These are phyloP conservation scores for Vespertilio murinus DNA, from an alignment of 2,797 vertebrate genomes.

Conservation along the genomic window DNA sequence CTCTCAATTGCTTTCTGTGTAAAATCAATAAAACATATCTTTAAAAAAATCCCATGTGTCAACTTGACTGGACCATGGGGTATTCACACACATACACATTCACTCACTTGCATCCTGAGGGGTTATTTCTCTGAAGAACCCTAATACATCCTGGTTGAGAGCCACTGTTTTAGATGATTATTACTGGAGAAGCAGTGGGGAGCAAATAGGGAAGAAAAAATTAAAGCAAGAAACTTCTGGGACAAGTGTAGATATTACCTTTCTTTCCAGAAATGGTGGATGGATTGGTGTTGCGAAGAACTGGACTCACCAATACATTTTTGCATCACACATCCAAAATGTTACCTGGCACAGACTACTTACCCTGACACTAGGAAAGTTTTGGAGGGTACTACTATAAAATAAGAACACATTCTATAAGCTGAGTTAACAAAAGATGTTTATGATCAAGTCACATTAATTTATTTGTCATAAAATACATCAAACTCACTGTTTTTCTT, in stretches of 20 bases:
- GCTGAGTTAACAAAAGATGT: not conserved
- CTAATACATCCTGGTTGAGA: not conserved
- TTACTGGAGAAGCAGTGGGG: not conserved
- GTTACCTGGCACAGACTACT: slow-evolving; percentile 3
- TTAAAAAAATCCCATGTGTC: not conserved
- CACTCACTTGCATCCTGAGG: not conserved
- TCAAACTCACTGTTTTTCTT: slow-evolving; percentile 60
- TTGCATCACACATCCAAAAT: slow-evolving; percentile 4
- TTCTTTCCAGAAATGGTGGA: slow-evolving; percentile 6
- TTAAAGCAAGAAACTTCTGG: slow-evolving; percentile 31
- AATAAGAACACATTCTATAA: slow-evolving; percentile 50
- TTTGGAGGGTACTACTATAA: slow-evolving; percentile 39
- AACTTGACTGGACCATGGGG: not conserved
- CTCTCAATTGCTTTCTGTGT: too few species aligned
- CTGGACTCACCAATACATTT: not conserved
- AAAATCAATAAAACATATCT: too few species aligned
- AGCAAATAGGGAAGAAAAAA: not conserved
- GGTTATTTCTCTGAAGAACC: not conserved
- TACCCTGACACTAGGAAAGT: slow-evolving; percentile 9
- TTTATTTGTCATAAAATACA: slow-evolving; percentile 66
- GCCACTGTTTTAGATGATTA: not conserved
- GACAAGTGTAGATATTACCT: not conserved
- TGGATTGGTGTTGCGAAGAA: not conserved
- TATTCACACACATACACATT: not conserved
- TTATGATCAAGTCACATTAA: slow-evolving; percentile 1